Evolutionary conservation across 2,797 vertebrate genomes (phyloP).

Genomic region (Molothrus aeneus): DNA sequence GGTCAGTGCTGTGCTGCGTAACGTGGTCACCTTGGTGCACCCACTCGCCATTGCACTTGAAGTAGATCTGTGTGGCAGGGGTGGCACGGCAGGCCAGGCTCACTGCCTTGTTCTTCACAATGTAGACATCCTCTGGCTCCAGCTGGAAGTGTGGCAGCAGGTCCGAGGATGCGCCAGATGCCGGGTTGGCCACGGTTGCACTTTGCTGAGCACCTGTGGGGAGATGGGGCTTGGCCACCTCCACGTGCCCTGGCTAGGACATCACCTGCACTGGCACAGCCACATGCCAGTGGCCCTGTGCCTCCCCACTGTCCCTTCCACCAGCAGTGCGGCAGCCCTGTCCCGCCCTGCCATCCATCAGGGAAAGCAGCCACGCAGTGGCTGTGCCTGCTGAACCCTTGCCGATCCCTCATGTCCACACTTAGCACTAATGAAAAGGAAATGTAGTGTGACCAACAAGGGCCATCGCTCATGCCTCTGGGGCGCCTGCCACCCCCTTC

Average conservation of each 20-base stretch:
- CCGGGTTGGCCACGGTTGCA: constrained; percentile 84
- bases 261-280: rapidly evolving
- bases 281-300: rapidly evolving
- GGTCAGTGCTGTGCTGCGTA: constrained; percentile 88
- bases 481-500: background rate
- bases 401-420: constrained; percentile 92
- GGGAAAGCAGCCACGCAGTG: constrained; percentile 31
- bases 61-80: constrained; percentile 98
- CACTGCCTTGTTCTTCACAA: constrained; percentile 98
- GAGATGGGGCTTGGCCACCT: background rate
- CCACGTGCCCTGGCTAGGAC: background rate
- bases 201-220: constrained; percentile 88
- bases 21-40: constrained; percentile 95
- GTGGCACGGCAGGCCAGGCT: constrained; percentile 91
- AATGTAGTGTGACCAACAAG: constrained; percentile 99
- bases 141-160: constrained; percentile 95
- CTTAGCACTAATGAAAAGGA: constrained; percentile 99
- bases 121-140: constrained; percentile 94
- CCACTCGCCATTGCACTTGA: constrained; percentile 99
- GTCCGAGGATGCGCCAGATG: constrained; percentile 86
- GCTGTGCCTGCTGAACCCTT: constrained; percentile 83
- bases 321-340: background rate
- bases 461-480: constrained; percentile 87
- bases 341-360: constrained; percentile 45
- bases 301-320: background rate